Base-by-base conservation (phyloP, 2,888 invertebrate genomes). In the Xylophagus ater region DNA sequence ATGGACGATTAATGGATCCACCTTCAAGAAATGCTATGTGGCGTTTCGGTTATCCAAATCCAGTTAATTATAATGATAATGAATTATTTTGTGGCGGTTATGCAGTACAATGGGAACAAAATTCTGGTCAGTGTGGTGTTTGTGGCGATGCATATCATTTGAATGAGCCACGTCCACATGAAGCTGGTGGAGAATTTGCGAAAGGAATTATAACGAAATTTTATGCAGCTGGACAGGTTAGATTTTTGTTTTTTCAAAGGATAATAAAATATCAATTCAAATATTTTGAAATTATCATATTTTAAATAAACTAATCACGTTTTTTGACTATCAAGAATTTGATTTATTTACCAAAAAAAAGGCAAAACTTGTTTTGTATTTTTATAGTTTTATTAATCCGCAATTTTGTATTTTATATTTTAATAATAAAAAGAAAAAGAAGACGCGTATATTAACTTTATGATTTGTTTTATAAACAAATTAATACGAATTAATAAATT, bases 11-110 rank as follows among this genome's bases (percentile, higher is more conserved):
- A 44, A 85, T 90, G 83, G 87, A 92, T 60, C 93, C 93, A 0
- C 92, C 93, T 3, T 82, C 89, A 0, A 72, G 93, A 43, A 89
- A 92, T 67, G 81, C 85, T 34, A 90, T 92, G 89, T 94, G 93
- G 93, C 71, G 93, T 43, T 85, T 85, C 56, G 93, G 93, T 1
- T 93, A 82, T 65, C 83, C 85, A n/a, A 90, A 86, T 66, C 88
- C 92, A 2, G 86, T 87, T 42, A 89, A 93, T 66, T 93, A 90
- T 60, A 88, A 92, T 53, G 92, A 93, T 63, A 92, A 92, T 55
- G 90, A 92, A 65, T 72, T 92, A 12, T 92, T 85, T 65, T 93
- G 93, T 58, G 92, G 90, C 17, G 92, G 89, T 35, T 86, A 83
- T 58, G 81, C 86, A 60, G 86, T 87, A 41, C 87, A 88, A 66